These are phyloP conservation scores for Zaprionus bogoriensis DNA, from an alignment of 2,888 invertebrate species.

Conservation along the genomic window DNA sequence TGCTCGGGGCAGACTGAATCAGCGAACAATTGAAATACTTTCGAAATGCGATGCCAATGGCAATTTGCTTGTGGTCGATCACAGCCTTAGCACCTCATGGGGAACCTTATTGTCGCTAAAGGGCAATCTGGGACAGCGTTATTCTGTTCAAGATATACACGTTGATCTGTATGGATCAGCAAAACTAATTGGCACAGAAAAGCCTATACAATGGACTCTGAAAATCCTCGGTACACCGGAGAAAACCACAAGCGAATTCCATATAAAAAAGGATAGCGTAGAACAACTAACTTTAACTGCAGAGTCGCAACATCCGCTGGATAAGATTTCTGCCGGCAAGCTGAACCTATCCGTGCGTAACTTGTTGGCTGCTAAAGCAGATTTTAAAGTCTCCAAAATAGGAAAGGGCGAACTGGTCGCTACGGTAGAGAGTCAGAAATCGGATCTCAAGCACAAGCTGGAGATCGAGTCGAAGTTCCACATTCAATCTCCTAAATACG, in stretches of 20 bases:
- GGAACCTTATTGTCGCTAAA: slow-evolving; percentile 77
- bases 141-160: slow-evolving; percentile 72
- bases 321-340: slow-evolving; percentile 80
- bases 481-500: slow-evolving; percentile 85
- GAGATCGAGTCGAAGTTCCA: slow-evolving; percentile 86
- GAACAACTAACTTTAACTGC: slow-evolving; percentile 69
- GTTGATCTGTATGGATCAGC: slow-evolving; percentile 77
- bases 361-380: slow-evolving; percentile 86
- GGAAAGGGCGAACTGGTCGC: slow-evolving; percentile 86
- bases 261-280: slow-evolving; percentile 73
- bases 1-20: slow-evolving; percentile 84
- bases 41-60: slow-evolving; percentile 80
- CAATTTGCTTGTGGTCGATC: slow-evolving; percentile 74
- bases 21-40: slow-evolving; percentile 73
- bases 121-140: slow-evolving; percentile 78
- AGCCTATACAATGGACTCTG: slow-evolving; percentile 68
- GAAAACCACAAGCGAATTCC: slow-evolving; percentile 82
- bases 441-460: slow-evolving; percentile 86
- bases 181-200: slow-evolving; percentile 73
- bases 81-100: slow-evolving; percentile 76
- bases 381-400: slow-evolving; percentile 85
- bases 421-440: slow-evolving; percentile 80
- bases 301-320: slow-evolving; percentile 79
- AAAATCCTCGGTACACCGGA: slow-evolving; percentile 75
- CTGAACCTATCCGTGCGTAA: slow-evolving; percentile 86